A percentile compares a stretch with the other conserved stretches of the same genome.
Evolutionary conservation across 2,888 invertebrate species (phyloP).

Genomic region (Conchocele bisecta): DNA sequence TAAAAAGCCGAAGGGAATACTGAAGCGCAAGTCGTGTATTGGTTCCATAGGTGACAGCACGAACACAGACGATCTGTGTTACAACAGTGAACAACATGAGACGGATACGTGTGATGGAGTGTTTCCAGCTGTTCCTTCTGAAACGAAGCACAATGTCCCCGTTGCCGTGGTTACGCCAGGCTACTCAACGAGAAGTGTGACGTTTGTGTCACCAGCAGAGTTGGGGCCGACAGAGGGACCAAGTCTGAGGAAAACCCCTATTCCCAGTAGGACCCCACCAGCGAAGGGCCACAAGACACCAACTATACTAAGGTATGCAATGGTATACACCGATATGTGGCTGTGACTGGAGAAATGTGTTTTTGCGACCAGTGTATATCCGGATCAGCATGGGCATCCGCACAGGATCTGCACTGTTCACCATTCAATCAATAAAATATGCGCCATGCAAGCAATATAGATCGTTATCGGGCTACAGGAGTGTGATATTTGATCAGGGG

Average conservation of each 20-base stretch:
- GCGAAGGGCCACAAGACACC: no score
- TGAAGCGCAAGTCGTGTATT: constrained; percentile 53
- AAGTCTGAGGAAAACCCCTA: constrained; percentile 54
- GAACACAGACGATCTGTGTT: neutral
- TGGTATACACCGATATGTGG: no score
- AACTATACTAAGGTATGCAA: constrained; percentile 6
- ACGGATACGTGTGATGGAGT: constrained; percentile 1
- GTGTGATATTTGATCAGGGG: no score
- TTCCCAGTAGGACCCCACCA: no score
- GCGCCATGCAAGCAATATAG: no score
- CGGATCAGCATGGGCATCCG: no score
- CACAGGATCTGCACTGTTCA: no score
- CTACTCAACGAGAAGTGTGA: constrained; percentile 45
- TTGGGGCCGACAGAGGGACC: neutral
- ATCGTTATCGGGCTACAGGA: no score
- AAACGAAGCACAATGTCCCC: neutral
- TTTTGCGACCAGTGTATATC: no score
- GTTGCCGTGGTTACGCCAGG: constrained; percentile 38
- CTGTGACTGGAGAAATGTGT: no score
- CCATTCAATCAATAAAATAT: no score
- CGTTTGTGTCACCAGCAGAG: constrained; percentile 57
- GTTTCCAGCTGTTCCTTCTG: neutral
- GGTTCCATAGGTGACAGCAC: constrained; percentile 32
- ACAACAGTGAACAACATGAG: neutral
- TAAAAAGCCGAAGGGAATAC: constrained; percentile 43